phyloP scores from a whole-genome alignment of 2,113 vertebrate genomes.

The Hippoglossus stenolepis region DNA sequence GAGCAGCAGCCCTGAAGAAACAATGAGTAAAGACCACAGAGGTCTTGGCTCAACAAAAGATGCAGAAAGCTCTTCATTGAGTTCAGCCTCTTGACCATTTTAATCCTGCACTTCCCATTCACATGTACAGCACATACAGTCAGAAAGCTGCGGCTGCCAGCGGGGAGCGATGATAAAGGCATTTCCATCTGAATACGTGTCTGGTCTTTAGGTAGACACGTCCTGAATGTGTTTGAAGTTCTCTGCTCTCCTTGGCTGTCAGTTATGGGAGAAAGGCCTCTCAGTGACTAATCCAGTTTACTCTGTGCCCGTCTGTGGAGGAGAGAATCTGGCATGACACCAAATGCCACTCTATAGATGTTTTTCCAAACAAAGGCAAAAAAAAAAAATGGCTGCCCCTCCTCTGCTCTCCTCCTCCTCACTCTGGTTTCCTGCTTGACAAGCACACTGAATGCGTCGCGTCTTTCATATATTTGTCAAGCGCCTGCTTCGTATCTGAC shows the following conservation, averaged over 20 bases:
- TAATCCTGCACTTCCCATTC: conserved; percentile 44
- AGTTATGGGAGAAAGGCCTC: conserved; percentile 65
- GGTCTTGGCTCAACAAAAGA: conserved; percentile 31
- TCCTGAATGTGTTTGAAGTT: conserved; percentile 69
- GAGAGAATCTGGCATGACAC: conserved; percentile 77
- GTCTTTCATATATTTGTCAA: conserved; percentile 77
- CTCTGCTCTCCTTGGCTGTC: conserved; percentile 61
- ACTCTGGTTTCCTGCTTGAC: conserved; percentile 56
- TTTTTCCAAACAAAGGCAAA: conserved; percentile 66
- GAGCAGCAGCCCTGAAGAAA: conserved; percentile 13
- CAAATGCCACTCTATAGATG: conserved; percentile 78
- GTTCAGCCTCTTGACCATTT: conserved; percentile 34
- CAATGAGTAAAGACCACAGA: conserved; percentile 20
- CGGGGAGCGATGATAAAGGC: conserved; percentile 47
- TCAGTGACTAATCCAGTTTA: conserved; percentile 75
- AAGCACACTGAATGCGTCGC: conserved; percentile 54
- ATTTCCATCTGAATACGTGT: conserved; percentile 73
- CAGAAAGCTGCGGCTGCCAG: conserved; percentile 59
- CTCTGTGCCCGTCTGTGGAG: conserved; percentile 50
- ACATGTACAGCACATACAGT: conserved; percentile 69
- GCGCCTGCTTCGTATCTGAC: conserved; percentile 70
- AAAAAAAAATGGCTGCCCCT: conserved; percentile 52
- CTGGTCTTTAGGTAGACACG: conserved; percentile 58
- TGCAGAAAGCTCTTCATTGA: conserved; percentile 21
- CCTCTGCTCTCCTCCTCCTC: conserved; percentile 48